phyloP scores from a whole-genome alignment of 2,888 invertebrate genomes.

The Thysanoteuthis rhombus region DNA sequence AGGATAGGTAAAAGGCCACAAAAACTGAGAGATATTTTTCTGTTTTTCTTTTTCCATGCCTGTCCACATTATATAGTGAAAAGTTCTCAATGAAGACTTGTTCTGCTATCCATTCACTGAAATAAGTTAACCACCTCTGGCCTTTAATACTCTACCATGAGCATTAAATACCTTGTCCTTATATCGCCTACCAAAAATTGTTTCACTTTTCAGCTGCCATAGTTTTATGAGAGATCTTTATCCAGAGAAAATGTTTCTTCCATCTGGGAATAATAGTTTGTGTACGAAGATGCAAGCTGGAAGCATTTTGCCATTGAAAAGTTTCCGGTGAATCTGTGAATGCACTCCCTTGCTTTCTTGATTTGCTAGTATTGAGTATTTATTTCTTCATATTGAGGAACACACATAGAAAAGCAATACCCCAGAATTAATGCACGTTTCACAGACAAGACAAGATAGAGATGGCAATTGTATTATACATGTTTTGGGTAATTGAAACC shows the following conservation, averaged over 20 bases:
- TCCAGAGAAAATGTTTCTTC: neutral
- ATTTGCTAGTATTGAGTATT: neutral
- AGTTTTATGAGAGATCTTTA: neutral
- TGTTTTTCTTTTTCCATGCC: too few species aligned
- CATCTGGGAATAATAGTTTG: neutral
- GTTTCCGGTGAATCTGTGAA: neutral
- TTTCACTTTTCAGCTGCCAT: neutral
- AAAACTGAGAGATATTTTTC: too few species aligned
- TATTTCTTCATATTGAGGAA: neutral
- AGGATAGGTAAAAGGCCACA: too few species aligned
- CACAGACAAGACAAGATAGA: neutral
- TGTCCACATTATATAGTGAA: too few species aligned
- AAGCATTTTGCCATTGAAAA: neutral
- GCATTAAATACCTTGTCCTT: too few species aligned
- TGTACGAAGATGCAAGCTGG: neutral
- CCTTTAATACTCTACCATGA: too few species aligned
- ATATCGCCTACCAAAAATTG: too few species aligned
- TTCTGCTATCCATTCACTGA: too few species aligned
- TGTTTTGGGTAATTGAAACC: neutral
- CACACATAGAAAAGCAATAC: neutral
- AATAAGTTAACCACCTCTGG: too few species aligned
- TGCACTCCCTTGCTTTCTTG: too few species aligned
- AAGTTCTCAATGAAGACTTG: too few species aligned
- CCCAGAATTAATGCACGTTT: neutral
- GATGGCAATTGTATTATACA: neutral